Base-by-base conservation (phyloP, 2,888 invertebrate species). In the Drosophila antonietae region DNA sequence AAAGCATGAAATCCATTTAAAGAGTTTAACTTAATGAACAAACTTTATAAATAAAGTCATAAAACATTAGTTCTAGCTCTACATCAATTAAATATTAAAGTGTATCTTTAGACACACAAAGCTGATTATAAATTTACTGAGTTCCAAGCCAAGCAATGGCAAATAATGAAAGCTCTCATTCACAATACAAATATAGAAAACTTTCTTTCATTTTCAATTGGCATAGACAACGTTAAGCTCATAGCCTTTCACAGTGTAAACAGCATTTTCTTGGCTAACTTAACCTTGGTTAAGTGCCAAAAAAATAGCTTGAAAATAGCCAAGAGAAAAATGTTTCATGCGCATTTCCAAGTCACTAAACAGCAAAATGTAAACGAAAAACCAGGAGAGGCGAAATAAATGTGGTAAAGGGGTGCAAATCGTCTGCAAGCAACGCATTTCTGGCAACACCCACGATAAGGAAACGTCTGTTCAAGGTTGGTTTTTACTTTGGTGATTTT, bases 221-320 rank as follows among this genome's bases (percentile, higher is more conserved):
- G 28, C 51, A 5, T 14, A 67, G 33, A 3, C 12, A 4, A 35
- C n/a, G 33, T 37, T 23, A 20, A 46, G 20, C 4, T 14, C 12
- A 1, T n/a, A 8, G 5, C 1, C 15, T 7, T 28, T 12, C 8
- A 18, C 35, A 15, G 18, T 10, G 33, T 8, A 28, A 4, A 37
- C 28, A 20, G 20, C 35, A 14, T 14, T 61, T 65, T 57, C 46
- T 28, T 28, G 20, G 39, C 37, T 56, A 52, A 66, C 59, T 70
- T 83, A 77, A 75, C 84, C 89, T 87, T 83, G 83, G 82, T 55
- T 53, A 72, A 70, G 82, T 87, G 84, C 79, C 83, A 89, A 86
- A 56, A 72, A 72, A 70, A 61, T 52, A 20, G 2, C 46, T 53
- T 7, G 37, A 58, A 60, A 75, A 46, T 41, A 66, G 10, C 14